Base-by-base conservation (phyloP, 2,888 invertebrate genomes). In the Cryptus armator region DNA sequence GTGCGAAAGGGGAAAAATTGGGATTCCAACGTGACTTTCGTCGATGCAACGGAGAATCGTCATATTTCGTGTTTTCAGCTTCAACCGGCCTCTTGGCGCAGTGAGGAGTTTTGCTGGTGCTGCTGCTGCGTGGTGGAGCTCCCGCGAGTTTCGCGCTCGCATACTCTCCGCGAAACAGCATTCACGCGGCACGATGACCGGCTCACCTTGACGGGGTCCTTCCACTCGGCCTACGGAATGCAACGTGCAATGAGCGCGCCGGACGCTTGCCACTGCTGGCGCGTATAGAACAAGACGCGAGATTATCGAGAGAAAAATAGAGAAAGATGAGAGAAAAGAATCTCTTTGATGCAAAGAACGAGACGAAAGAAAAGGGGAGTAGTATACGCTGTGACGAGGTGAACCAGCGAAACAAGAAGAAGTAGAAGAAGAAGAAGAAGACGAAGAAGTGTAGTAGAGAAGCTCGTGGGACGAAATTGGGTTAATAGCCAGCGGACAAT, bases 161-260 rank as follows among this genome's bases (percentile, higher is more conserved):
- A 81, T 81, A 74, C 84, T 79, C 84, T 84, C 75, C 64, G 85
- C 76, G 78, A 87, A 86, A 87, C 88, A 84, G 87, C 89, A 89
- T 86, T 86, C 88, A 87, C 86, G 77, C 74, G 81, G 88, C 88
- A 83, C 87, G 87, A 89, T 88, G 90, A 92, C 92, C 88, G 88
- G 92, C 92, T 92, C 92, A 90, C 92, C 92, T 92, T 92, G 92
- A 90, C 91, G 92, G 90, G 92, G 92, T 92, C 92, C 90, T 92
- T 92, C 92, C 92, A 92, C 92, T 92, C 91, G 89, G 85, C 83
- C 90, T 88, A 89, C 87, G 91, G 92, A 92, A 92, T 92, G 92
- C 91, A 89, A 89, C 87, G 88, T 86, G 88, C 86, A 74, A 77
- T 62, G 81, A 53, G 70, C 84, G 74, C 81, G 78, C 64, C 68